Conservation (phyloP, 2,888 invertebrate species). For the Drosophila niveifrons region DNA sequence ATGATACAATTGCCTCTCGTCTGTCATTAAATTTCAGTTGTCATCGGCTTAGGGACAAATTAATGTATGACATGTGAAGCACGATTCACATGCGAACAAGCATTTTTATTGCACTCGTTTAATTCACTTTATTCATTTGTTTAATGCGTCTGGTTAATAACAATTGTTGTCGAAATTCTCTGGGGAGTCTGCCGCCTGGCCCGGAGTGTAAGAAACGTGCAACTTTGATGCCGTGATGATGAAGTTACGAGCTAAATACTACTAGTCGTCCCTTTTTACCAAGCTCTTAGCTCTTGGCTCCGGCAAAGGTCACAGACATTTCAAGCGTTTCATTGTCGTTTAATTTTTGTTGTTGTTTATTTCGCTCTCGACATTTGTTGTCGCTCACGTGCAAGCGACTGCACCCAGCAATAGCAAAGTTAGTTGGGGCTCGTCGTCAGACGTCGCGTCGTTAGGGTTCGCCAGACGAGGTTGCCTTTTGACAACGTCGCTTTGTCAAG, state of each 20-base stretch:
- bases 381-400: slow-evolving; percentile 57
- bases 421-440: slow-evolving; percentile 19
- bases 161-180: slow-evolving; percentile 58
- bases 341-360: slow-evolving; percentile 60
- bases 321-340: slow-evolving; percentile 73
- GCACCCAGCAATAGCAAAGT: slow-evolving; percentile 39
- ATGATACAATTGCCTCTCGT: not conserved
- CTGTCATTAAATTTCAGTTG: not conserved
- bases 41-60: slow-evolving; percentile 17
- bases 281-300: not conserved
- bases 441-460: slow-evolving; percentile 10
- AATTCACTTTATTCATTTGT: slow-evolving; percentile 57
- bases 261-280: not conserved
- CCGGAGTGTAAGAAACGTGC: slow-evolving; percentile 17
- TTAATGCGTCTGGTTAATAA: slow-evolving; percentile 67
- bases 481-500: slow-evolving; percentile 51
- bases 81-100: slow-evolving; percentile 16
- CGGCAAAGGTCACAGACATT: slow-evolving; percentile 77
- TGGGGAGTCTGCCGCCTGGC: slow-evolving; percentile 48
- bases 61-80: slow-evolving; percentile 23
- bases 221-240: slow-evolving; percentile 32
- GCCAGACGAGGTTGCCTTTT: slow-evolving; percentile 52
- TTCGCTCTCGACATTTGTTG: slow-evolving; percentile 32
- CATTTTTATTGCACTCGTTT: slow-evolving; percentile 30
- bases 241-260: slow-evolving; percentile 20